Evolutionary conservation across 1,140 invertebrate species (phyloP).

Genomic region (Trachymyrmex cornetzi): DNA sequence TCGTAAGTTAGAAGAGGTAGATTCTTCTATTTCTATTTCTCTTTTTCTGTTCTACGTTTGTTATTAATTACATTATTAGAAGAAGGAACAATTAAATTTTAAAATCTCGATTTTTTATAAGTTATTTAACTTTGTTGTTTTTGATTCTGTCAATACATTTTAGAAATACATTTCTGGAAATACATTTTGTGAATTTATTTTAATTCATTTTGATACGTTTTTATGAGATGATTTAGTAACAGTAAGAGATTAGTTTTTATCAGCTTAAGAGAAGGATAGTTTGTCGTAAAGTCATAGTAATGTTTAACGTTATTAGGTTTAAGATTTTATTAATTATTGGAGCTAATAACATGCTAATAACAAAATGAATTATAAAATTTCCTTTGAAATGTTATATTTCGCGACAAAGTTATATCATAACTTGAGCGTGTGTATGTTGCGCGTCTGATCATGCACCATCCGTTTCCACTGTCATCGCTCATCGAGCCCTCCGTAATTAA

Average conservation of each 20-base stretch:
- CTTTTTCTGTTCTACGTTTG: no score
- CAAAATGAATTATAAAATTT: not conserved
- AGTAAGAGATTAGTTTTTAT: not conserved
- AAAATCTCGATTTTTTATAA: not conserved
- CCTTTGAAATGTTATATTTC: not conserved
- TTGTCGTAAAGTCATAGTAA: not conserved
- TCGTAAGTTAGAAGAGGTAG: no score
- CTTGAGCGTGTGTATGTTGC: not conserved
- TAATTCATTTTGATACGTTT: not conserved
- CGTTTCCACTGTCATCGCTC: not conserved
- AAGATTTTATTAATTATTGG: not conserved
- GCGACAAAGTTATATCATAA: not conserved
- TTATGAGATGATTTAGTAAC: not conserved
- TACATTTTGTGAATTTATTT: constrained; percentile 1
- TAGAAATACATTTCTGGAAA: not conserved
- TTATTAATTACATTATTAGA: no score
- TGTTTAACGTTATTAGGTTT: not conserved
- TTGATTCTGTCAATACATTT: not conserved
- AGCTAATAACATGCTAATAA: not conserved
- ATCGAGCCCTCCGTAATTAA: not conserved
- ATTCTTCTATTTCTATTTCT: no score
- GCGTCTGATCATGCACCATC: not conserved
- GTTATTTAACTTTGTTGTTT: not conserved
- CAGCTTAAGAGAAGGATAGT: not conserved
- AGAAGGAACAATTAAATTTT: not conserved